Evolutionary conservation across 2,888 invertebrate species (phyloP).

Genomic region (Polydrusus cervinus): DNA sequence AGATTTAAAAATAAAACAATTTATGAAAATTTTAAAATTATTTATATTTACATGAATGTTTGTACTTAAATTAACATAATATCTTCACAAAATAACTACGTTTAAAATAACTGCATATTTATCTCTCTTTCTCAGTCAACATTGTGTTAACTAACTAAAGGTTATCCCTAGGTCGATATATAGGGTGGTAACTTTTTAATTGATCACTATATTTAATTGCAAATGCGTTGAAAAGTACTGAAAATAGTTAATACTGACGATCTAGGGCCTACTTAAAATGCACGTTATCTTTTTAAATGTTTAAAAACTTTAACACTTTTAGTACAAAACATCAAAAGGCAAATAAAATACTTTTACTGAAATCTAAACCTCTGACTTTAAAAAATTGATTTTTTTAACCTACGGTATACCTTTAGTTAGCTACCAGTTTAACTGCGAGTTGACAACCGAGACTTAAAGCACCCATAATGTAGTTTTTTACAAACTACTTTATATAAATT

Average conservation of each 20-base stretch:
- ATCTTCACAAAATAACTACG: conserved; percentile 40
- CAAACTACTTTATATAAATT: background rate
- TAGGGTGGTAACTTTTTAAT: no score
- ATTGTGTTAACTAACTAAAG: background rate
- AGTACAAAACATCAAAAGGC: no score
- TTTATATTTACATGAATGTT: conserved; percentile 60
- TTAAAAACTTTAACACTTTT: no score
- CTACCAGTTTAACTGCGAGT: background rate
- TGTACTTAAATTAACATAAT: conserved; percentile 58
- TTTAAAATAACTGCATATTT: conserved; percentile 18
- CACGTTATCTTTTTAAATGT: no score
- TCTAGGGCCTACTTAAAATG: no score
- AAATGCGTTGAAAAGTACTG: no score
- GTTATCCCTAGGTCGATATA: background rate
- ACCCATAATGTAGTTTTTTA: background rate
- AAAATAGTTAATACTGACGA: no score
- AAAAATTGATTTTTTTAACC: background rate
- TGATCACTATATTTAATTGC: no score
- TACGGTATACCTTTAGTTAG: conserved; percentile 8
- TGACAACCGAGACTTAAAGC: background rate
- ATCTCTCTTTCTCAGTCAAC: background rate
- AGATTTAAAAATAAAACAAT: conserved; percentile 35
- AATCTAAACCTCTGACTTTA: no score
- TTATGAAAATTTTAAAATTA: conserved; percentile 55
- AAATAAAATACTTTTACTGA: no score